Base-by-base conservation (phyloP, 2,113 vertebrate genomes). In the Daphoenositta chrysoptera region DNA sequence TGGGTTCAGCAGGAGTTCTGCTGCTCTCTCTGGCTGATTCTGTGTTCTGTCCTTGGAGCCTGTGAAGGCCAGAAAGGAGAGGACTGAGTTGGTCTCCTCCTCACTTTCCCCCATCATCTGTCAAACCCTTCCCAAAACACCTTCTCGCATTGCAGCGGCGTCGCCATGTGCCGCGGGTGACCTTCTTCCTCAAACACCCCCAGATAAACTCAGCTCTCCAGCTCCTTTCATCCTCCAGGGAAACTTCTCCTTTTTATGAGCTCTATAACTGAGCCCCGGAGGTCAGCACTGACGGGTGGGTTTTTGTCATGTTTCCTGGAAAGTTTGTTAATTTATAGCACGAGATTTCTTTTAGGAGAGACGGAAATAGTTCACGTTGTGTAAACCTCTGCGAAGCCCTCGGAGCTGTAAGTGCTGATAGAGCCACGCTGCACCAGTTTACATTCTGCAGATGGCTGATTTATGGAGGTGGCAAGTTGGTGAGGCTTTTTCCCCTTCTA, bases 71-170 rank as follows among this genome's bases (percentile, higher is more conserved):
- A 12, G 35, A 6, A 60, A 81, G 37, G 79, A 35, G 20, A 16
- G 27, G n/a, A 68, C 6, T 5, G 11, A 0, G 7, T 17, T 47
- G 37, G 33, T 70, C 30, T 50, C 54, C 71, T 53, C 15, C 39
- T 65, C 0, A 0, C 39, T 73, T 37, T 23, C 65, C 73, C 37
- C 19, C 27, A 19, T n/a, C 44, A 8, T 21, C 51, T 84, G 72
- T 63, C 89, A 91, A 15, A n/a, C 30, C 24, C 69, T 60, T 95
- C 70, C 81, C 87, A 13, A 79, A 89, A 64, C 95, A 57, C 95
- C 61, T 94, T 56, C 93, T 95, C 7, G 0, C 7, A 0, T 87
- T 87, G 72, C 87, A 10, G 11, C 21, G 39, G 61, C 56, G n/a
- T 61, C 72, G 23, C 0, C 0, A 54, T 66, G 72, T 19, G 86